Evolutionary conservation across 2,113 vertebrate genomes (phyloP), one percentile per base, ranked within the genome.

Genomic region (Myotis davidii): DNA sequence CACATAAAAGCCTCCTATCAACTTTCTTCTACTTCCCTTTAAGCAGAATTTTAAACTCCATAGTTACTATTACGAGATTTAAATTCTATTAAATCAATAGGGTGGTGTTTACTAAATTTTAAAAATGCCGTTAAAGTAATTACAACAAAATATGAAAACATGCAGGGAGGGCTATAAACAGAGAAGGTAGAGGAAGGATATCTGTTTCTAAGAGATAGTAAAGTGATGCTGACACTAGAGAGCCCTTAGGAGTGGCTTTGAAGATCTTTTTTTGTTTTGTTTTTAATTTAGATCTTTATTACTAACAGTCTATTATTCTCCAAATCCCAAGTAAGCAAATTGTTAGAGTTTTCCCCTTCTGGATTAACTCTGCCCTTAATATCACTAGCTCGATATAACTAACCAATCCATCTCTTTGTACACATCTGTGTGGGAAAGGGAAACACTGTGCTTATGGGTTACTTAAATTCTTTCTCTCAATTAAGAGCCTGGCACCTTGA

Each of bases 221-320:
- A 81, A 69, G 20, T 25, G 13, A 89, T 81, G 11, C 70, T 93
- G 54, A 87, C 59, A 81, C 25, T 77, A 6, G n/a, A 88, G n/a
- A 81, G 59, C 78, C 54, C 70, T 42, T 45, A 65, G 74, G 45
- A 86, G 65, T 3, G 7, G 48, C 29, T 95, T 61, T 90, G 48
- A 81, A 91, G 70, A 54, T 67, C 27, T 70, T 93, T 83, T 74
- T 65, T 65, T 16, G 7, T 45, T 87, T 72, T 59, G 61, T 54
- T 93, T 89, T 85, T 72, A 85, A 84, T 73, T 85, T 94, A 94
- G 95, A 81, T 85, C 39, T 91, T 93, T 89, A 79, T 88, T 88
- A 67, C 52, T 91, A 93, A 85, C 54, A 76, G 34, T 50, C 32
- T 79, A 89, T 84, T 94, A 65, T 45, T 85, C 54, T 86, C 81